Percentiles rank a stretch among this genome's conserved stretches.
phyloP scores from a whole-genome alignment of 1,140 invertebrate species.

The Psix sp. region DNA sequence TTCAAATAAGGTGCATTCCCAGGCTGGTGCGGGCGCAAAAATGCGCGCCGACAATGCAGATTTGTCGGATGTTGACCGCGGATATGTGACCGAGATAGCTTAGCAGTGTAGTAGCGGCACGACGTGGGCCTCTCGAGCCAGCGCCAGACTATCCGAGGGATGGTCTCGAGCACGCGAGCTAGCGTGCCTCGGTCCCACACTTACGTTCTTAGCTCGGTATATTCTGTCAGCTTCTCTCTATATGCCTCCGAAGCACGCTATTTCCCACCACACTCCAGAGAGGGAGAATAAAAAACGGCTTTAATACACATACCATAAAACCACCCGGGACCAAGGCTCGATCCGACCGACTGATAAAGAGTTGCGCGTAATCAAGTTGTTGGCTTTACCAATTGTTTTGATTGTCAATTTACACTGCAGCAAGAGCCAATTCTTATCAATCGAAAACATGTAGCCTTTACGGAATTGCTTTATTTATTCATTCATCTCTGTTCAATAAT shows the following conservation, averaged over 20 bases:
- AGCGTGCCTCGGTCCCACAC: slow-evolving; percentile 68
- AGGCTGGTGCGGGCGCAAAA: slow-evolving; percentile 11
- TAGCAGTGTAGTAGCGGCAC: slow-evolving; percentile 3
- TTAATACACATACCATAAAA: slow-evolving; percentile 24
- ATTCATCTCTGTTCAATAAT: no score
- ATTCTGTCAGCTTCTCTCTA: slow-evolving; percentile 40
- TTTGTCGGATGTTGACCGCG: slow-evolving; percentile 3
- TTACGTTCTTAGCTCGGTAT: slow-evolving; percentile 15
- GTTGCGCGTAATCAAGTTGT: slow-evolving; percentile 23
- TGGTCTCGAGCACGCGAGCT: slow-evolving; percentile 72
- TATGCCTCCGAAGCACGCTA: slow-evolving; percentile 34
- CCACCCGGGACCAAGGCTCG: slow-evolving; percentile 8
- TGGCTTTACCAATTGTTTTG: slow-evolving; percentile 1
- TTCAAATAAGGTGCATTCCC: slow-evolving; percentile 18
- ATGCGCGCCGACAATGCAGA: slow-evolving; percentile 20
- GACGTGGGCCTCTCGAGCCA: slow-evolving; percentile 1
- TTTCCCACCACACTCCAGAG: background rate
- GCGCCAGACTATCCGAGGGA: slow-evolving; percentile 59
- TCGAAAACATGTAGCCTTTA: no score
- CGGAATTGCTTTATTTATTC: no score
- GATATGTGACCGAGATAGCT: slow-evolving; percentile 42
- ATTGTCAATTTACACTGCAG: slow-evolving; percentile 5
- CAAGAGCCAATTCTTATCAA: no score
- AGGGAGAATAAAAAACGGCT: background rate
- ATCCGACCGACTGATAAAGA: slow-evolving; percentile 10